Percentiles rank a stretch among this genome's conserved stretches.
Conservation (phyloP, 2,888 invertebrate genomes). For the Keiferia lycopersicella region DNA sequence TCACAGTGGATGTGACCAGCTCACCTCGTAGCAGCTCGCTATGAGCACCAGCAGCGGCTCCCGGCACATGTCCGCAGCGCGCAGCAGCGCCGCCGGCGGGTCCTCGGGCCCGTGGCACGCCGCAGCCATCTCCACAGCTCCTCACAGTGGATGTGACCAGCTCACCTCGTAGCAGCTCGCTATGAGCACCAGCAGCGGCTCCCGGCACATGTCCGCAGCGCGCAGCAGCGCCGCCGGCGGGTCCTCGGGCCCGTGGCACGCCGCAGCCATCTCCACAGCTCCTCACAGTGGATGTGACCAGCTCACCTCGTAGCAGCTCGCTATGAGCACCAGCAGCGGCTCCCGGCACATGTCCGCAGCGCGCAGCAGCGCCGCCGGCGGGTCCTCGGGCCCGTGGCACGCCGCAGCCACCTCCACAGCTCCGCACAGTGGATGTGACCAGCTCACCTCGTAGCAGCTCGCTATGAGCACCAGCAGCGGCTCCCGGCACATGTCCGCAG, state of each 20-base stretch:
- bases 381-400: conserved; percentile 86
- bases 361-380: conserved; percentile 83
- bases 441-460: conserved; percentile 84
- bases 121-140: no score
- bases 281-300: no score
- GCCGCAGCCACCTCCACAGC: conserved; percentile 74
- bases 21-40: conserved; percentile 87
- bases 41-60: conserved; percentile 84
- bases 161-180: conserved; percentile 87
- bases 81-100: conserved; percentile 84
- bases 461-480: conserved; percentile 85
- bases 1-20: no score
- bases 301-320: conserved; percentile 86
- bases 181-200: conserved; percentile 83
- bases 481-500: conserved; percentile 79
- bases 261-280: no score
- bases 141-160: no score
- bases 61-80: conserved; percentile 79
- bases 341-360: conserved; percentile 81
- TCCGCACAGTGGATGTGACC: no score
- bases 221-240: conserved; percentile 84
- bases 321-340: conserved; percentile 84
- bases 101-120: no score
- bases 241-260: no score
- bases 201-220: conserved; percentile 79